Base-by-base conservation (phyloP, 2,888 invertebrate genomes). In the Zygogramma bicolorata region DNA sequence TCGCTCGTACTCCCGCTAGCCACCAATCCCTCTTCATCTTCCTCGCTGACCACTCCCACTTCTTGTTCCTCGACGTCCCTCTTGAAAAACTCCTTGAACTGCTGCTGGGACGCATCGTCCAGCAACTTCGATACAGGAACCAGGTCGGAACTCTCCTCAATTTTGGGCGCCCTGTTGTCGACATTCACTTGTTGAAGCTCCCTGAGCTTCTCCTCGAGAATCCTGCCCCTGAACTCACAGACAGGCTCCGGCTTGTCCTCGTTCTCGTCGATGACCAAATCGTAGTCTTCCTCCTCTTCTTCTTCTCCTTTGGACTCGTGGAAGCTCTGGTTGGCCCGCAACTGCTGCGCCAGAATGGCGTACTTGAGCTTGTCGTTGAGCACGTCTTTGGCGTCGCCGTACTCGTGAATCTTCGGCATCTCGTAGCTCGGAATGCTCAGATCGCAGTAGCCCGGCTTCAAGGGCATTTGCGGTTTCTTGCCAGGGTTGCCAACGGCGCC, bases 1-100 rank as follows among this genome's bases (percentile, higher is more conserved):
- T 95, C 95, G 79, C 95, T 95, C 13, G 94, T 94, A 78, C 91
- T 91, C 15, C 91, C 90, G 5, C 94, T 94, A 2, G 95, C 95
- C 0, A 95, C 92, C 0, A 95, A 89, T 15, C 95, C 95, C 84
- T 95, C 96, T 83, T 92, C 92, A 78, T 94, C 94, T 84, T 93
- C 93, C 82, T 93, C 93, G 66, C 88, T 89, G 79, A 85, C 85
- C 29, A 81, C 82, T 34, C 84, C 85, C 46, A 77, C 79, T 70
- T 85, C 85, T 6, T 83, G 83, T 40, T 93, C 93, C 69, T 88
- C 88, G 0, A 85, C 81, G 27, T 87, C 87, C 53, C 87, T 87
- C 34, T 89, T 89, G 81, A 93, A 92, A 81, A 90, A 93, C 80
- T 90, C 91, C 80, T 91, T 90, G 83, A 93, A 93, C 68, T 90